Base-by-base conservation (phyloP, 2,113 vertebrate species). In the Promerops cafer region DNA sequence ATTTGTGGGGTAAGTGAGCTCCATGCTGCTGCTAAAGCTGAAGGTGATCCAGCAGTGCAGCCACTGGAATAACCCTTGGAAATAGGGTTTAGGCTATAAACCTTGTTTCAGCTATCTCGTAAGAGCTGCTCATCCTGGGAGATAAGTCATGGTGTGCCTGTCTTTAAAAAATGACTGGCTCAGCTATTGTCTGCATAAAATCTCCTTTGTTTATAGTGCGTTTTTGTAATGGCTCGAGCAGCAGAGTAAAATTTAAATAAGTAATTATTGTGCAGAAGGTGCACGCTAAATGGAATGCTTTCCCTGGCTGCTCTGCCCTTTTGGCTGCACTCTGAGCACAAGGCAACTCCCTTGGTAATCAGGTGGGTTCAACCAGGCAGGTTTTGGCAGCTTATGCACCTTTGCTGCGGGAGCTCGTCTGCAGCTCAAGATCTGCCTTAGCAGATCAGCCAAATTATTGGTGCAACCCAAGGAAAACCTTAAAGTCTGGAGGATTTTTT, bases 81-180 rank as follows among this genome's bases (percentile, higher is more conserved):
- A 96, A 93, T 66, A 50, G 77, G 87, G 96, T 96, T 97, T 94
- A 93, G 95, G 95, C 96, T 64, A 27, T 83, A 92, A 96, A 96
- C 95, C 83, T 26, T 57, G 78, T 95, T 81, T 22, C 91, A 84
- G 94, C 94, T 72, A 5, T 45, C 93, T 97, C 66, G 1, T 88
- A 93, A 65, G 95, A 88, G 86, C 96, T 75, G 45, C 15, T 90
- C 90, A 42, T 94, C 88, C 94, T 90, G 89, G 91, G 61, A 93
- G 81, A 92, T 86, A 84, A 94, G 89, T 94, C 89, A 57, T 49
- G 9, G 22, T 70, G 91, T 20, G 72, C 96, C 95, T 83, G 87
- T 66, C 95, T 97, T 93, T 49, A 81, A 87, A 83, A 96, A 93
- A 93, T 10, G 76, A 94, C 95, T 94, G 96, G 93, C 94, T 97